These are phyloP conservation scores for Saccostrea cuccullata DNA, from an alignment of 1,140 invertebrate genomes.

Conservation along the genomic window DNA sequence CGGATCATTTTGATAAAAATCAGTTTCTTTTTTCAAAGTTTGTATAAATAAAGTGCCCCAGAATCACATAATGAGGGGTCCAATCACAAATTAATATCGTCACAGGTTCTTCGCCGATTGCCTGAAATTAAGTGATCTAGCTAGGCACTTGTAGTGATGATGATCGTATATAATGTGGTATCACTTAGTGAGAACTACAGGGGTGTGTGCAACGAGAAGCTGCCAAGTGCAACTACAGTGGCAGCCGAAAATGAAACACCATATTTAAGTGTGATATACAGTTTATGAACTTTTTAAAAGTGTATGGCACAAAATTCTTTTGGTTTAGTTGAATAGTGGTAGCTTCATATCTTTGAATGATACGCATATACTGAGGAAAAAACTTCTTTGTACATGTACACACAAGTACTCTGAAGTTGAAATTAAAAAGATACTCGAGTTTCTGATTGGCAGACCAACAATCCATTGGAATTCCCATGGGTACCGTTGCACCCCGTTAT, in stretches of 20 bases:
- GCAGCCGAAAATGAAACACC: not conserved
- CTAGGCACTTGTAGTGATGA: not conserved
- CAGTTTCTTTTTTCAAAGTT: not conserved
- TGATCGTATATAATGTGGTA: not conserved
- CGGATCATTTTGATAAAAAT: conserved; percentile 10
- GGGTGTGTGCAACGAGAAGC: not conserved
- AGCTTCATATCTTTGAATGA: no score
- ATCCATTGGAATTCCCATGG: no score
- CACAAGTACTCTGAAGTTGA: no score
- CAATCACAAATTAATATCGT: not conserved
- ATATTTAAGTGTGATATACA: not conserved
- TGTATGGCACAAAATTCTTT: no score
- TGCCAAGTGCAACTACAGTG: conserved; percentile 3
- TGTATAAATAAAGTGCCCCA: not conserved
- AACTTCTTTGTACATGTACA: no score
- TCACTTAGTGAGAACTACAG: conserved; percentile 18
- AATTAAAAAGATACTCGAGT: no score
- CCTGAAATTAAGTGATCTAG: conserved; percentile 23
- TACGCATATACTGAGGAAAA: no score
- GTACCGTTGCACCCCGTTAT: no score
- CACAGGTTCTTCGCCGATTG: not conserved
- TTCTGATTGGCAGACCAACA: no score
- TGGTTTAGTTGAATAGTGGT: no score
- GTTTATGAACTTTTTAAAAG: no score
- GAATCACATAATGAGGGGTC: not conserved